phyloP scores from a whole-genome alignment of 2,113 vertebrate species.

The Mionectes macconnelli region DNA sequence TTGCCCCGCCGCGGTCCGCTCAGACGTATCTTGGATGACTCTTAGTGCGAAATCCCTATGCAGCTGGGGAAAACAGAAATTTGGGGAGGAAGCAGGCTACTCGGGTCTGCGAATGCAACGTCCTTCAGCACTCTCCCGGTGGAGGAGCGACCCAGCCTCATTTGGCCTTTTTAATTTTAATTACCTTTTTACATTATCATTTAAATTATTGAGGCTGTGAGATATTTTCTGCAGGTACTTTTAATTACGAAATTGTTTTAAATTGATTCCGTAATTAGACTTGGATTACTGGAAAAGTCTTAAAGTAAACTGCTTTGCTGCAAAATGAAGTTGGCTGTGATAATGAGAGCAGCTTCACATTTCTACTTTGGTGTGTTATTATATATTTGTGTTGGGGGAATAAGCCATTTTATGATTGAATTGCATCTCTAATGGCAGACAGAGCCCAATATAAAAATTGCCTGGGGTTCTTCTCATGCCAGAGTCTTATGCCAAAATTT shows the following conservation, averaged over 20 bases:
- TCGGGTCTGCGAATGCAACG: neutral
- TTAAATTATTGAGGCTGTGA: constrained; percentile 29
- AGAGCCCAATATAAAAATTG: neutral
- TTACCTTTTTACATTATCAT: constrained; percentile 38
- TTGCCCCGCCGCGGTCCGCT: neutral
- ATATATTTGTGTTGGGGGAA: neutral
- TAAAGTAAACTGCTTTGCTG: constrained; percentile 39
- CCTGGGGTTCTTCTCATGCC: neutral
- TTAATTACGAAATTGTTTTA: constrained; percentile 58
- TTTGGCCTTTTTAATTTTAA: constrained; percentile 15
- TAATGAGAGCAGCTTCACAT: neutral
- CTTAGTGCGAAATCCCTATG: neutral
- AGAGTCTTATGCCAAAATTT: neutral
- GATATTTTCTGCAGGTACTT: constrained; percentile 57
- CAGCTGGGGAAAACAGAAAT: neutral
- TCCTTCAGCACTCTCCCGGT: constrained; percentile 9
- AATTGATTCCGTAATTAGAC: constrained; percentile 26
- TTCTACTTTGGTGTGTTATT: neutral
- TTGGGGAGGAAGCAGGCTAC: neutral
- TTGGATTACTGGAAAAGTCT: constrained; percentile 23
- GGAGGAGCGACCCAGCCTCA: neutral
- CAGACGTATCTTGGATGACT: neutral
- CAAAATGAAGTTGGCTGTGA: constrained; percentile 35
- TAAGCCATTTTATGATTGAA: constrained; percentile 31
- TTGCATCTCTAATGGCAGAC: neutral